Base-by-base conservation (phyloP, 2,113 vertebrate species). In the Laticauda colubrina region DNA sequence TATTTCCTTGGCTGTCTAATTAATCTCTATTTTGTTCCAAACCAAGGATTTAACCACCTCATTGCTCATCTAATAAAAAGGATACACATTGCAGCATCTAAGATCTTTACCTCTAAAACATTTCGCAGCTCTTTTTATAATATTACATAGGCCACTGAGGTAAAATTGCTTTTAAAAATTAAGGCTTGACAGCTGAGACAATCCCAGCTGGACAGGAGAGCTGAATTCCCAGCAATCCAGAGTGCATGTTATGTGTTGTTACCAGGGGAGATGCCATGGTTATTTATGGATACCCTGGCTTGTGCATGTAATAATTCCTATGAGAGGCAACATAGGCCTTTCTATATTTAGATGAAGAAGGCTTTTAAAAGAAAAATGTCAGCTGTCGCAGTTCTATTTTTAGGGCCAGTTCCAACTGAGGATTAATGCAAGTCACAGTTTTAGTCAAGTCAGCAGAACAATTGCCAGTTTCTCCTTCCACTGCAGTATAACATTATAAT, bases 261-360 rank as follows among this genome's bases (percentile, higher is more conserved):
- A 91, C 93, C 53, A 51, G 93, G 86, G 92, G 92, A 92, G 85
- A 90, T 92, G 86, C 75, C 64, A 87, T 75, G 18, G 85, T 92
- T 96, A 94, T 96, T 97, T 95, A 95, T 93, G 90, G 96, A 81
- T 90, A 91, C 92, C 92, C 94, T 55, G 53, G 93, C 92, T 81
- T 89, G 8, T 90, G 91, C 94, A 94, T 94, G 91, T 94, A 96
- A 96, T 91, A 86, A 95, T 94, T 94, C 94, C 94, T 93, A 81
- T 89, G 92, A 97, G 93, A 93, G 91, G 92, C 20, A 85, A 93
- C 53, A 90, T 93, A 90, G 92, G 90, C 91, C 45, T 95, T 96
- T 95, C 96, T 96, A 96, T 95, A 96, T 96, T 94, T 96, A 96
- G 91, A 94, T 5, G 87, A 91, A 94, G 95, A 92, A 93, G 29